phyloP scores from a whole-genome alignment of 2,888 invertebrate species.

The Drosophila paranaensis region DNA sequence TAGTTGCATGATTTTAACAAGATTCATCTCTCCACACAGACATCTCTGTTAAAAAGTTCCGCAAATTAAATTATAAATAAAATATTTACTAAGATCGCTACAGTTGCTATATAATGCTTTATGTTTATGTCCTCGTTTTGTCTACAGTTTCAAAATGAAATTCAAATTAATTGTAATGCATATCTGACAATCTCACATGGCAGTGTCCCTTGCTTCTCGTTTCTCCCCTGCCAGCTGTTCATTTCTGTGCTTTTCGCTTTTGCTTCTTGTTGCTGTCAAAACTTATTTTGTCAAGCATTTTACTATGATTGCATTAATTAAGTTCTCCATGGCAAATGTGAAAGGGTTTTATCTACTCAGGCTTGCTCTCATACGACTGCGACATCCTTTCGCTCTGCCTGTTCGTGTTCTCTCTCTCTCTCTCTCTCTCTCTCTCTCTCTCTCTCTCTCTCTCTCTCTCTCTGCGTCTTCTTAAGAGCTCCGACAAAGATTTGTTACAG shows the following conservation, averaged over 20 bases:
- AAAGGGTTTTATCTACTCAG: constrained; percentile 31
- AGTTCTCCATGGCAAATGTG: constrained; percentile 40
- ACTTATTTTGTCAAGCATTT: constrained; percentile 59
- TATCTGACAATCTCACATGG: constrained; percentile 11
- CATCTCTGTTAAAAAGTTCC: not conserved
- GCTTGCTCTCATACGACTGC: constrained; percentile 6
- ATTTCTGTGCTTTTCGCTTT: constrained; percentile 1
- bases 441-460: not conserved
- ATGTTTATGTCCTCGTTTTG: not conserved
- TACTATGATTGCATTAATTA: constrained; percentile 69
- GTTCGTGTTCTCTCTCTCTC: not conserved
- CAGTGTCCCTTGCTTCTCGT: not conserved
- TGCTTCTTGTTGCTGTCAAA: constrained; percentile 33
- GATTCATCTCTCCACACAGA: not conserved
- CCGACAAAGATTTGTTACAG: constrained; percentile 59
- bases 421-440: not conserved
- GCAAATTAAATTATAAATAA: not conserved
- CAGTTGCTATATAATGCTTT: not conserved
- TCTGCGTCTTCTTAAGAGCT: not conserved
- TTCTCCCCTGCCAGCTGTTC: not conserved
- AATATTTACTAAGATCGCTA: not conserved
- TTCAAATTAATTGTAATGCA: constrained; percentile 26
- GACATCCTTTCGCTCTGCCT: not conserved
- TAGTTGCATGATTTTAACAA: not conserved
- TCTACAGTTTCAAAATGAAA: not conserved